Base-by-base conservation (phyloP, 1,140 invertebrate genomes). In the Holotrichia oblita region DNA sequence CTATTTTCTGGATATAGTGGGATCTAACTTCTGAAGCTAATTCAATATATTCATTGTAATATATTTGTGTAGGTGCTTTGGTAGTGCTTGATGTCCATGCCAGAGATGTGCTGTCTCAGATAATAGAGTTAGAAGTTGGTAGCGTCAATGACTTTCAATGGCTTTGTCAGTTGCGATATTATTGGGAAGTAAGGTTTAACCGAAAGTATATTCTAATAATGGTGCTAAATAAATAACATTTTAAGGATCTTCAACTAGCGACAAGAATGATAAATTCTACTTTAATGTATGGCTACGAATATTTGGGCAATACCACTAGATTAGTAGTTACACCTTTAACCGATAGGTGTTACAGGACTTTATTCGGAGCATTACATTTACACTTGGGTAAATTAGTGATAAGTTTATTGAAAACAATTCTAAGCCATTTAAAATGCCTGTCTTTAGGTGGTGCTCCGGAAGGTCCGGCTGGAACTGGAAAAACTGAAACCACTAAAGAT, bases 251-350 rank as follows among this genome's bases (percentile, higher is more conserved):
- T 0, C 86, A 93, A 79, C 88, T 98, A 82, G 89, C 93, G 17
- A 96, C 96, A 0, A 90, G 93, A 77, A 98, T 99, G 96, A 97
- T 98, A n/a, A n/a, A n/a, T n/a, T n/a, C n/a, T n/a, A n/a, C n/a
- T n/a, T n/a, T n/a, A n/a, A n/a, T n/a, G n/a, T 99, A 99, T 87
- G 97, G 97, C 2, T 99, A 99, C 86, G 98, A 99, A 86, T 99
- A 99, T 86, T 90, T 99, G 9, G 97, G 97, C 2, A 98, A 98
- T 85, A 94, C 93, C 0, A 90, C 92, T 0, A 91, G 97, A 40
- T 87, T 99, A 10, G 97, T 98, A 0, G 94, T 97, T 64, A 98
- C 96, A 0, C 95, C 96, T 0, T 88, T 98, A 24, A 99, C 97
- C 0, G 97, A 99, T 89, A 89, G 94, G 74, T 98, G 97, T 87